Evolutionary conservation across 2,113 vertebrate species (phyloP), one percentile per base, ranked within the genome.

Genomic region (Solea solea): DNA sequence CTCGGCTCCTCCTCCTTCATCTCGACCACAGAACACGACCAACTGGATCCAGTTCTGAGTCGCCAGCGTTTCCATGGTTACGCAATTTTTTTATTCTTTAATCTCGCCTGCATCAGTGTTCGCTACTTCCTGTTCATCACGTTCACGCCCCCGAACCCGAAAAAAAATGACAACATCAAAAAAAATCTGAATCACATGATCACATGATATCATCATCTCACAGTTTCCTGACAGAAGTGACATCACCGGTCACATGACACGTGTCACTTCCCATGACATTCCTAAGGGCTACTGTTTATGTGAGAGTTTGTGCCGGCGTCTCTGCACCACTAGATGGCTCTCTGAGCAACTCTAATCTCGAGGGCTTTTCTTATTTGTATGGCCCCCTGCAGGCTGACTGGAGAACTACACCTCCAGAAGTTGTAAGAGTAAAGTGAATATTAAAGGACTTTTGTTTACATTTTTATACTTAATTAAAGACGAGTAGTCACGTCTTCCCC

Each of bases 31-130:
- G 75, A 93, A 95, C 16, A 83, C 86, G 6, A 48, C 78, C 5
- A 95, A 93, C 93, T 97, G 96, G 96, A 95, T 97, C 88, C 95
- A 97, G 91, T 98, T 98, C 82, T 98, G 93, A 84, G 48, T 11
- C 41, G 9, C 5, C 44, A 5, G 25, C 0, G 0, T 7, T 28
- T 1, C 0, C 49, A 1, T 52, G 34, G 9, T 0, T 9, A 34
- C 13, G 40, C 46, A 59, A 72, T 45, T n/a, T 34, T 34, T 34
- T 34, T 34, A 6, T 34, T 34, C 5, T 34, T 62, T 56, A 80
- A 76, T 83, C 78, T 57, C 78, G 56, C 64, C 76, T 39, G 58
- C 80, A 61, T 83, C 76, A 0, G 81, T 80, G 81, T 85, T 62
- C 3, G 50, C 72, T 41, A 78, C 83, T 72, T 86, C 69, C 45